Conservation (phyloP, 2,797 vertebrate genomes). For the Mormyrops attenuatus region DNA sequence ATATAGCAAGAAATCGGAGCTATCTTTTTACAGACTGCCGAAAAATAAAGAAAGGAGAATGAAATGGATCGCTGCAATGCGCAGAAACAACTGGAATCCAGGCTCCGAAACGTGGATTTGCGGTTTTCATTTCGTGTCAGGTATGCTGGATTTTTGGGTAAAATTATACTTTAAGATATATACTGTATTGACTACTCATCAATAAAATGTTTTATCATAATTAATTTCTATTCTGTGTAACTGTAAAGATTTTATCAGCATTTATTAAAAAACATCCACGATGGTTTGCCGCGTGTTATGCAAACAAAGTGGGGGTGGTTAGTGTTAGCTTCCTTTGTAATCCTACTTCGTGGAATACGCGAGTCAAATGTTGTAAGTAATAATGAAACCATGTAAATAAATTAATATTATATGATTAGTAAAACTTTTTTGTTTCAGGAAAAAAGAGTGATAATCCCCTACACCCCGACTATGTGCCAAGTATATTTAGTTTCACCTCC, state of each 20-base stretch:
- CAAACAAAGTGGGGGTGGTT: not conserved
- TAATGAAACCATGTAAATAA: not conserved
- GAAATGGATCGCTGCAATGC: not conserved
- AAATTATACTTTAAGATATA: not conserved
- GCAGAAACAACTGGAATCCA: not conserved
- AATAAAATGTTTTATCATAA: not conserved
- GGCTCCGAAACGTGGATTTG: not conserved
- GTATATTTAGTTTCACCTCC: slow-evolving; percentile 34
- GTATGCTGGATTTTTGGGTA: not conserved
- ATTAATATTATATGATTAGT: not conserved
- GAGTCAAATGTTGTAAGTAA: not conserved
- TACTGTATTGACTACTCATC: not conserved
- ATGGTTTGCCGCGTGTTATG: not conserved
- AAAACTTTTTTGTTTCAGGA: slow-evolving; percentile 78
- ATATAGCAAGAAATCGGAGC: not conserved
- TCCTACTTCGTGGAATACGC: not conserved
- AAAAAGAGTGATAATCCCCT: slow-evolving; percentile 85
- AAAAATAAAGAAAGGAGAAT: not conserved
- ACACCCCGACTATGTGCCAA: slow-evolving; percentile 94
- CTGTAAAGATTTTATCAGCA: not conserved
- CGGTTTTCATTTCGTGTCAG: not conserved
- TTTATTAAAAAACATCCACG: not conserved
- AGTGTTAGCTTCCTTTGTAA: not conserved
- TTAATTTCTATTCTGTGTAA: not conserved
- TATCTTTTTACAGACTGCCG: not conserved